Base-by-base conservation (phyloP, 2,797 vertebrate genomes). In the Dicrostonyx torquatus region DNA sequence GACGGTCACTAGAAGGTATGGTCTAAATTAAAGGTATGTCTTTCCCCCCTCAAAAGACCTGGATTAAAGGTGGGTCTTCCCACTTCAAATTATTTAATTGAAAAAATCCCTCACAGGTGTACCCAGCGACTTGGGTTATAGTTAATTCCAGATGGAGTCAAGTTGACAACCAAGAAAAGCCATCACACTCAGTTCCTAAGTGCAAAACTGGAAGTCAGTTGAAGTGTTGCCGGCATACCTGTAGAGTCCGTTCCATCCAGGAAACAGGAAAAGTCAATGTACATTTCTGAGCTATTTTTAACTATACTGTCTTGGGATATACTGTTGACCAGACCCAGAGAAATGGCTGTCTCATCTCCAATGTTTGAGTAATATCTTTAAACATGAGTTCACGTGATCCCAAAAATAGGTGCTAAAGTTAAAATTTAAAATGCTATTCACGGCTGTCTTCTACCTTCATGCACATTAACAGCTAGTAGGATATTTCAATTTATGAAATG, bases 401-500 rank as follows among this genome's bases (percentile, higher is more conserved):
- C 10, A 90, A 94, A 94, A 62, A 64, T 0, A 79, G 6, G 5
- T 37, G 50, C 60, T 83, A 77, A 94, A 95, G 78, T 89, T 94
- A 17, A 87, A 12, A 64, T 91, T 94, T 40, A 77, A 93, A 92
- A 62, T 66, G 85, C 34, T 80, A n/a, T 87, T 76, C 68, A 7
- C 34, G 17, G 7, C 50, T 88, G 20, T 87, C 70, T 87, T 87
- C n/a, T 29, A 94, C 50, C 34, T 96, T 73, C 68, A 80, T 6
- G 26, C 14, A 91, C 82, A 84, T 72, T 43, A 91, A 91, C 1
- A 94, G 55, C 20, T 91, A 48, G 24, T 62, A 58, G 76, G 79
- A 45, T 29, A 87, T 94, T 87, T 91, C 6, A 40, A 3, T 91
- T 89, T 78, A 87, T 87, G 14, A 87, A 88, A 87, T 89, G 43